Percentiles rank a stretch among this genome's conserved stretches.
Conservation (phyloP, 2,113 vertebrate genomes). For the Mus musculus region DNA sequence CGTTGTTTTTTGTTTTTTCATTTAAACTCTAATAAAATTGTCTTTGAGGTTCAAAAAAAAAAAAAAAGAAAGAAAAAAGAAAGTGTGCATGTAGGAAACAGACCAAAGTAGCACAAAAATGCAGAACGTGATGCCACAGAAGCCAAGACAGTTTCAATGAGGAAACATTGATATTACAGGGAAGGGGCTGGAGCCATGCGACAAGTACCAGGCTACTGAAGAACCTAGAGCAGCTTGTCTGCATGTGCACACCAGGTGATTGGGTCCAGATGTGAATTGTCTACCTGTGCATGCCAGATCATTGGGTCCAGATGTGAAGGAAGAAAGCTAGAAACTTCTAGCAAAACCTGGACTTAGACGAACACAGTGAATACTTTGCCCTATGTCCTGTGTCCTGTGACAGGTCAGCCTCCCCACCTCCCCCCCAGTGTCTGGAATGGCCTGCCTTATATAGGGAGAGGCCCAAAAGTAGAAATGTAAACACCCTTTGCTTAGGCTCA, state of each 20-base stretch:
- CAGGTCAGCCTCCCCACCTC: background rate
- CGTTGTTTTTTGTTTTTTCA: too few species aligned
- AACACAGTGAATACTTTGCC: background rate
- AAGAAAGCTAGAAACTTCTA: background rate
- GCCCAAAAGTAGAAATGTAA: background rate
- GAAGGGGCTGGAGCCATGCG: background rate
- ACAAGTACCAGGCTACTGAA: background rate
- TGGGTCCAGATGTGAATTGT: background rate
- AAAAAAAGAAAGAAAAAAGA: too few species aligned
- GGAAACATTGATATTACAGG: background rate
- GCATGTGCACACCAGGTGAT: background rate
- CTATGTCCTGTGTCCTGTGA: too few species aligned
- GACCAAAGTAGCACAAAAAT: conserved; percentile 1
- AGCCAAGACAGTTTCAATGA: background rate
- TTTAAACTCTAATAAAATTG: background rate
- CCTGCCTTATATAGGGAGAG: background rate
- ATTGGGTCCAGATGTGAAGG: background rate
- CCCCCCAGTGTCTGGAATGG: background rate
- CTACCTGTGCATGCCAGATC: background rate
- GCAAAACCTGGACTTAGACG: background rate
- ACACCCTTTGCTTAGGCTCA: background rate
- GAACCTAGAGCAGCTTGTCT: background rate
- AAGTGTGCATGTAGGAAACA: background rate
- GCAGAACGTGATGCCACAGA: background rate
- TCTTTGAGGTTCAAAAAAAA: background rate